These are phyloP conservation scores for Hiodon tergisus DNA, from an alignment of 2,113 vertebrate species.

Conservation along the genomic window DNA sequence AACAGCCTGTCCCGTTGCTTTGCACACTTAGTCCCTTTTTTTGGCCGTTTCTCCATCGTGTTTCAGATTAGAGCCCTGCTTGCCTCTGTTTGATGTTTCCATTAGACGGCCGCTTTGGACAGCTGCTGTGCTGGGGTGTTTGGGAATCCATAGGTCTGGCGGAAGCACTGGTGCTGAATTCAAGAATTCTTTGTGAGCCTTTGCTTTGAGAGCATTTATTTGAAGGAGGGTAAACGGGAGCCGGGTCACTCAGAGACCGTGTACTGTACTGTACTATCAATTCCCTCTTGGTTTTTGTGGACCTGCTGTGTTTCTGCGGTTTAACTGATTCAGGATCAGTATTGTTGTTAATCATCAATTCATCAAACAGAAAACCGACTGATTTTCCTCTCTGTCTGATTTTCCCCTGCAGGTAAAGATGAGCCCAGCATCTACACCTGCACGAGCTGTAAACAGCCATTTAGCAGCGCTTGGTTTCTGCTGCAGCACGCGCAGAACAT, in stretches of 20 bases:
- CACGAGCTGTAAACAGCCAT: conserved; percentile 99
- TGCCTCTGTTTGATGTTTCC: conserved; percentile 28
- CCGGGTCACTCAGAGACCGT: too few relatives aligned
- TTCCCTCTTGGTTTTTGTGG: too few relatives aligned
- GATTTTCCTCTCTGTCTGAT: conserved; percentile 25
- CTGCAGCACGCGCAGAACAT: conserved; percentile 99
- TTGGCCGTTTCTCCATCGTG: conserved; percentile 17
- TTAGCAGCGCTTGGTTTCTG: conserved; percentile 98
- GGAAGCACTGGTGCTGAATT: conserved; percentile 8
- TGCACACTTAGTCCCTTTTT: background rate
- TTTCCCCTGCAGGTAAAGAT: conserved; percentile 90
- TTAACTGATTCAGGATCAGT: too few relatives aligned
- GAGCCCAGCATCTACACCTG: conserved; percentile 99
- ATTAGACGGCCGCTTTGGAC: conserved; percentile 15
- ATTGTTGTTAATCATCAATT: background rate
- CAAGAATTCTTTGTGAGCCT: background rate
- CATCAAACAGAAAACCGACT: background rate
- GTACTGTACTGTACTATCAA: too few relatives aligned
- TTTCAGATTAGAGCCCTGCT: conserved; percentile 31
- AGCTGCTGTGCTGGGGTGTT: background rate
- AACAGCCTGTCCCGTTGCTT: background rate
- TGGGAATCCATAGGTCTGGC: background rate
- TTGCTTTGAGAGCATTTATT: too few relatives aligned
- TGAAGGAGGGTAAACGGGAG: too few relatives aligned
- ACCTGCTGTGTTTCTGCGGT: too few relatives aligned